Base-by-base conservation (phyloP, 2,888 invertebrate species). In the Leucozona laternaria region DNA sequence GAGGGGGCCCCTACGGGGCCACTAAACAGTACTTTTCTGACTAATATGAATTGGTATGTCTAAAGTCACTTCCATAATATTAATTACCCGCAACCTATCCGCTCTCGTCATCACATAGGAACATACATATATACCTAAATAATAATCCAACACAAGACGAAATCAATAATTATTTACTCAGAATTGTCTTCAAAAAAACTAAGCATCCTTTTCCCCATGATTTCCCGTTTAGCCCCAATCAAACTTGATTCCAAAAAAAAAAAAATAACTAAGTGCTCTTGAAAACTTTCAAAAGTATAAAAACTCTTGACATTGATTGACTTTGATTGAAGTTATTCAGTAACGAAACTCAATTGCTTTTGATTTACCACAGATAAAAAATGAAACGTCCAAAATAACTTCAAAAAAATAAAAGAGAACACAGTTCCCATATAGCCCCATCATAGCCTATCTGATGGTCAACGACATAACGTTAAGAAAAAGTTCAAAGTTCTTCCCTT, bases 401-500 rank as follows among this genome's bases (percentile, higher is more conserved):
- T 15, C 1, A 31, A 31, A 25, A 25, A 40, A 40, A 37, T 5
- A 57, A 7, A 60, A 22, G 13, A 25, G 7, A 6, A 53, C 34
- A 37, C 4, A 13, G 0, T 37, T 37, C 7, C 31, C n/a, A n/a
- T n/a, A n/a, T 6, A 37, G 7, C 13, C 15, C 15, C 13, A 4
- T 58, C 17, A 5, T 58, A 20, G 57, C 20, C 57, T 20, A 58
- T 37, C n/a, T 10, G 25, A 25, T 31, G 11, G 34, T 37, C 57
- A 31, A 5, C 25, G 28, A 28, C 15, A n/a, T 0, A 31, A 28
- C 31, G 31, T 48, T 68, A 48, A 68, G 68, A 70, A 70, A 79
- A 84, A 70, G 48, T 78, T 75, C 6, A 43, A 71, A 75, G 28
- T 48, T 83, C 40, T 60, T 73, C 15, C 50, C 60, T 37, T 20